Conservation (phyloP, 2,797 vertebrate genomes). For the Tragopan temminckii region DNA sequence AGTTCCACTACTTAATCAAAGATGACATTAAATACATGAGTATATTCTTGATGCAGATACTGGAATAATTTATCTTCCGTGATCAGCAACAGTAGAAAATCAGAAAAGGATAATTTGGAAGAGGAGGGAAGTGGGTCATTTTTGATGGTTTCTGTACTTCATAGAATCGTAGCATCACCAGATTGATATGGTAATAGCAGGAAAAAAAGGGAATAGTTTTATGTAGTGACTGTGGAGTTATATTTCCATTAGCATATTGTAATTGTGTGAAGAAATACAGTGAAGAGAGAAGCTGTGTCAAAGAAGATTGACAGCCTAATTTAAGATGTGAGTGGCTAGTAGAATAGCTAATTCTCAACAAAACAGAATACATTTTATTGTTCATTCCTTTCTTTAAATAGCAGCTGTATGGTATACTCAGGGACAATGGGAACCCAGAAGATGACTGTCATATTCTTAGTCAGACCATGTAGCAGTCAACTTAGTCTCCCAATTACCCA, state of each 20-base stretch:
- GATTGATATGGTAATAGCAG: not conserved
- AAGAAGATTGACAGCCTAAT: not conserved
- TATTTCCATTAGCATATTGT: not conserved
- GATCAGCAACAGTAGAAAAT: not conserved
- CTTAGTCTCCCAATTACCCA: not conserved
- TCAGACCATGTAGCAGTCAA: not conserved
- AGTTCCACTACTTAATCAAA: not conserved
- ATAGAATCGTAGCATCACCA: too few species aligned
- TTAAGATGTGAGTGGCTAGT: not conserved
- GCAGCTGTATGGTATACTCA: not conserved
- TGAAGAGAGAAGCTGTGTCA: not conserved
- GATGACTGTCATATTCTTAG: not conserved
- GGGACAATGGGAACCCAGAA: not conserved
- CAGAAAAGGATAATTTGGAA: accelerated
- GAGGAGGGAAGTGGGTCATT: accelerated
- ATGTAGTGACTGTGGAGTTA: not conserved
- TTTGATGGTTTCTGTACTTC: not conserved
- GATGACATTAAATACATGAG: not conserved
- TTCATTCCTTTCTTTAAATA: not conserved
- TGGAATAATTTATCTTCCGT: not conserved
- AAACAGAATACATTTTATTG: not conserved
- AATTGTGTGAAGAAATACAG: not conserved
- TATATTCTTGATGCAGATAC: not conserved
- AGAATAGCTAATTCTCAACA: not conserved
- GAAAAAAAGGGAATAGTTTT: not conserved